These are phyloP conservation scores for Drosophila acutilabella DNA, from an alignment of 2,888 invertebrate species.

Conservation along the genomic window DNA sequence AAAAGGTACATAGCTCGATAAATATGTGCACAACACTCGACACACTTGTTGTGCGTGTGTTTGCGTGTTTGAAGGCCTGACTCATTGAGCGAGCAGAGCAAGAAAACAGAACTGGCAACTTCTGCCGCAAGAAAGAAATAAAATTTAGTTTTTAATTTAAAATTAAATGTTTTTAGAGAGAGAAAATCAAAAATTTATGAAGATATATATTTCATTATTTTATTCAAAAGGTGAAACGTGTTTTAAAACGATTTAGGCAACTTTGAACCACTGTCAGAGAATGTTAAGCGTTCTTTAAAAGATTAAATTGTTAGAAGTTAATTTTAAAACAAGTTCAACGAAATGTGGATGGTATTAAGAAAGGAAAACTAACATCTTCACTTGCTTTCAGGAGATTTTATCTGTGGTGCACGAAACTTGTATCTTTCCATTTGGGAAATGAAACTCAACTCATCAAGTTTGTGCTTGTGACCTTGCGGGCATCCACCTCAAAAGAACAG, in stretches of 20 bases:
- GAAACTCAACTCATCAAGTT: conserved; percentile 6
- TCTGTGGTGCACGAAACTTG: neutral
- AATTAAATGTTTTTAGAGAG: too few species aligned
- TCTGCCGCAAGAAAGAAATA: neutral
- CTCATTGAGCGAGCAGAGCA: conserved; percentile 12
- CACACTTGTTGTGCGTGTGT: conserved; percentile 46
- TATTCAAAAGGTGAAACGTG: too few species aligned
- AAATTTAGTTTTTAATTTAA: too few species aligned
- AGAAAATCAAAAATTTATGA: too few species aligned
- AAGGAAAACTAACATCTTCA: neutral
- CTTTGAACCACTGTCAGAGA: neutral
- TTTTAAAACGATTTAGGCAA: too few species aligned
- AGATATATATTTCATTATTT: too few species aligned
- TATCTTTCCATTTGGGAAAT: neutral
- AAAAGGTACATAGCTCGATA: conserved; percentile 37
- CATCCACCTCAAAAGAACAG: conserved; percentile 1
- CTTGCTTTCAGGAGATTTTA: neutral
- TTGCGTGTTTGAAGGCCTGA: neutral
- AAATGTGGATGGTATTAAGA: neutral
- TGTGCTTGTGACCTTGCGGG: conserved; percentile 15
- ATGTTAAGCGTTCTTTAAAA: neutral
- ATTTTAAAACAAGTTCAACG: neutral
- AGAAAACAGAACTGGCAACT: conserved; percentile 9
- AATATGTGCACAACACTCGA: conserved; percentile 62
- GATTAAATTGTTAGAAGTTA: neutral